Base-by-base conservation (phyloP, 2,113 vertebrate species). In the Burhinus bistriatus region DNA sequence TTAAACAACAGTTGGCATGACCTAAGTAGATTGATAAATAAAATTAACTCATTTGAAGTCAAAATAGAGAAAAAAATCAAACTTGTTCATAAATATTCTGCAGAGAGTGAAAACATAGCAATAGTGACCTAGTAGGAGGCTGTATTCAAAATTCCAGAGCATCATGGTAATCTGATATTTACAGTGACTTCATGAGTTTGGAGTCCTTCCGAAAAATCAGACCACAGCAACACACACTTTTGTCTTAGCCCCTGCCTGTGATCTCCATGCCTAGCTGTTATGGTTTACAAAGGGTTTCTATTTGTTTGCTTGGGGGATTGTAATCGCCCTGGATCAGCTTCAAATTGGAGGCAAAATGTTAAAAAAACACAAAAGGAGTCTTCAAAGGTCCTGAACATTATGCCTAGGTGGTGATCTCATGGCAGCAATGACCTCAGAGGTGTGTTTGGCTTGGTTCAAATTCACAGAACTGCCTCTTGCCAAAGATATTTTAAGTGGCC, bases 381-480 rank as follows among this genome's bases (percentile, higher is more conserved):
- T 87, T 89, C 77, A 91, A n/a, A 89, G 69, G 54, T 82, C 61
- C 52, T 82, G 83, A 75, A 29, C 32, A 5, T 71, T 88, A 42
- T 68, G 83, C 52, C 61, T 64, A 34, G 49, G 80, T 78, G 88
- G 69, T 92, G 95, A 95, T 65, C 52, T 97, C 94, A 94, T 29
- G 89, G 92, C 77, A 92, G 73, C 25, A 93, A 82, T 61, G 86
- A 92, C 72, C 81, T 92, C 94, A 91, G 92, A 91, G 61, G 59
- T 91, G 83, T 78, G 72, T 95, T 94, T 92, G 93, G 61, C 49
- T 95, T 92, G 86, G 91, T 92, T 87, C 57, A 84, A 9, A 87
- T 29, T 89, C 91, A 85, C 44, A 69, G 83, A 87, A 51, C 40
- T 52, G 19, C 57, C 27, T 89, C 25, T 68, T 84, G 87, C 83